Conservation (phyloP, 2,113 vertebrate species). For the Rhizomys pruinosus region DNA sequence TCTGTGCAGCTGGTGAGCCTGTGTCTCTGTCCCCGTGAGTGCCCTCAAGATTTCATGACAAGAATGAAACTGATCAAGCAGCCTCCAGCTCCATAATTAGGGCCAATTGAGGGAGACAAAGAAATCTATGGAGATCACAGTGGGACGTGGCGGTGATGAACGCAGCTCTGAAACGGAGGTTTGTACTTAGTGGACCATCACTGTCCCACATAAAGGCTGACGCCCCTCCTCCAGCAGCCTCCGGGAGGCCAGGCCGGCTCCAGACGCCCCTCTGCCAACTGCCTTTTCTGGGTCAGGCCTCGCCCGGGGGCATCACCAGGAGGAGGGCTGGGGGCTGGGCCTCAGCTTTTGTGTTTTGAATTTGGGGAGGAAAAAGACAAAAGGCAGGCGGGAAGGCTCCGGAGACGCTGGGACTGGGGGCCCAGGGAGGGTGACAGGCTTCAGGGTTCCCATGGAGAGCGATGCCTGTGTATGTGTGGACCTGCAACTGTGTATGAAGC, state of each 20-base stretch:
- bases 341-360: not conserved
- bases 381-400: not conserved
- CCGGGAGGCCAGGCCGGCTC: not conserved
- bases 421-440: not conserved
- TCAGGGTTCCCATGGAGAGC: not conserved
- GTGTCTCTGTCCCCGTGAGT: constrained; percentile 59
- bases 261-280: not conserved
- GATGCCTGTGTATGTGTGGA: fast-evolving
- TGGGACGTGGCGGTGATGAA: constrained; percentile 71
- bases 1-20: constrained; percentile 77
- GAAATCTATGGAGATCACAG: constrained; percentile 77
- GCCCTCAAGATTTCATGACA: constrained; percentile 79
- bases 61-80: constrained; percentile 78
- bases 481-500: too few relatives aligned
- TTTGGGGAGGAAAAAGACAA: constrained; percentile 29
- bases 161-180: constrained; percentile 72
- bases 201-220: constrained; percentile 66
- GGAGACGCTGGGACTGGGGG: not conserved
- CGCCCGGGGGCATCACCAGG: not conserved
- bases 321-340: not conserved
- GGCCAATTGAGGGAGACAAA: constrained; percentile 82
- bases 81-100: constrained; percentile 80
- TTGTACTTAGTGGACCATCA: constrained; percentile 74
- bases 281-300: constrained; percentile 70
- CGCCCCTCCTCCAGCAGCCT: constrained; percentile 49